Base-by-base conservation (phyloP, 2,113 vertebrate genomes). In the Hippocampus zosterae region DNA sequence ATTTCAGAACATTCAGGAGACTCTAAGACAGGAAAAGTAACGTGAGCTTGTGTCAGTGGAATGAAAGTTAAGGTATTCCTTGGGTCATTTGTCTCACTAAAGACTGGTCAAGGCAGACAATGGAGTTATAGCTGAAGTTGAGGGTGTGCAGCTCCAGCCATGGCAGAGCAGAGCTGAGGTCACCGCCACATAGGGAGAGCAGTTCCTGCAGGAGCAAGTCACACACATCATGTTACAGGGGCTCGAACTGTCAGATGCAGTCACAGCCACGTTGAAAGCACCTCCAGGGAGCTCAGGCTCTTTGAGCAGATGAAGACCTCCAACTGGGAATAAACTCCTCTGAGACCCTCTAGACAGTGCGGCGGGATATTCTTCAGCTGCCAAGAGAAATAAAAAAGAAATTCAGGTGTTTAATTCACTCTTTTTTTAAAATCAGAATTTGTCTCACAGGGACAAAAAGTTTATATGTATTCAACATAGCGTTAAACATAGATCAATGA, bases 91-190 rank as follows among this genome's bases (percentile, higher is more conserved):
- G 46, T 86, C 95, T 94, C 87, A 98, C 97, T 87, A 99, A 81
- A 15, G 97, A 98, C 78, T 93, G 88, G 78, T 99, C 97, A 41
- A 99, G 92, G 78, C 88, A 85, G 41, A 88, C 85, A 65, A 99
- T 92, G 0, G 85, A 89, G 74, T 98, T 99, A 86, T 95, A 94
- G 91, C 97, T 96, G 84, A 99, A 98, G 89, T 98, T 93, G 18
- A 97, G 91, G 3, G 93, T 95, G 77, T 97, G 95, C 75, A 99
- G 75, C 64, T 98, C 95, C 75, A 97, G 81, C 97, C 97, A 99
- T 0, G 97, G 95, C 63, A 99, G 89, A 6, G 96, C 97, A 59
- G 94, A 96, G 85, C 95, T 98, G 73, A 97, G 91, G 85, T 99
- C 97, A 0, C 96, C 97, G 11, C 96, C 97, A 6, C 97, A 97